Base-by-base conservation (phyloP, 2,888 invertebrate species). In the Drosophila vallismaia region DNA sequence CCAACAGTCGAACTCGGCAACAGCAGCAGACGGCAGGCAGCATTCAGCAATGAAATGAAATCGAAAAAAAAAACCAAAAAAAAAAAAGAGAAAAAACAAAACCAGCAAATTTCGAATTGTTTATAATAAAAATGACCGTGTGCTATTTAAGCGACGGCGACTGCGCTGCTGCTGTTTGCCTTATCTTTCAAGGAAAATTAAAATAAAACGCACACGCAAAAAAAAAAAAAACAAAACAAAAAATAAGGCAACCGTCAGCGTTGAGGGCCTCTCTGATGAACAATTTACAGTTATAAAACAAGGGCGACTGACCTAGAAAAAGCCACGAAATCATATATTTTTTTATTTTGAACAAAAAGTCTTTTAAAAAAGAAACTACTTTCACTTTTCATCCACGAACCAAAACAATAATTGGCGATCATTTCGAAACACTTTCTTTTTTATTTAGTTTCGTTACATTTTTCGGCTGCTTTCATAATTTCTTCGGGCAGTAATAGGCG, bases 141-240 rank as follows among this genome's bases (percentile, higher is more conserved):
- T 89, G 82, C 90, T 87, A 89, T 87, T 89, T 90, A 89, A 76
- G 69, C 79, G 50, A 75, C 50, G 78, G 48, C 76, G 70, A 31
- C 44, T 52, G 53, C 56, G 72, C 19, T 24, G 44, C 71, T 19
- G 75, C 48, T 48, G 50, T 71, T 12, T 67, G 86, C 81, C 84
- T 91, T 91, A 90, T 91, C 90, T 90, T 86, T 90, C 91, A 91
- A 90, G 90, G 91, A 90, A 89, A 91, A 86, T 86, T 75, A 76
- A 80, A 75, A 83, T 62, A 74, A 71, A 74, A 68, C 60, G 40
- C 60, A 60, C 48, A 51, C 50, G 57, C 50, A n/a, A 10, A 50
- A 56, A 36, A 55, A 56, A 14, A 55, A 26, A 57, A 58, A 51
- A 52, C 19, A 52, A 9, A 28, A 48, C 28, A 19, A 31, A 49